Evolutionary conservation across 2,113 vertebrate species (phyloP).

Genomic region (Nothoprocta perdicaria): DNA sequence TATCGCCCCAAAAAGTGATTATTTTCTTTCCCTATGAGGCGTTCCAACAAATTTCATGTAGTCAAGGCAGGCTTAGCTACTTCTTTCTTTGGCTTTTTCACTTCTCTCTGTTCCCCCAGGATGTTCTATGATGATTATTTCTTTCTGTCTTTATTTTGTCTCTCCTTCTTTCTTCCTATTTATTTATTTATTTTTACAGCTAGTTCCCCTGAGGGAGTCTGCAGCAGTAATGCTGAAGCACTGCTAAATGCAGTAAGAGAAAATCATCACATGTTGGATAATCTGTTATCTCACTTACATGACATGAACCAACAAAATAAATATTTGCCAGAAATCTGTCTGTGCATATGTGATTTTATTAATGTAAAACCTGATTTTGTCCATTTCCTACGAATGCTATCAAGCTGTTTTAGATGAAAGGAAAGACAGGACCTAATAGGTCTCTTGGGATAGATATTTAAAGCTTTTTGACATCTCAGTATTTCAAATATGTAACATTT

Average conservation of each 20-base stretch:
- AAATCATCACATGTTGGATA: slow-evolving; percentile 61
- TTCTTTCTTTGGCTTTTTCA: slow-evolving; percentile 71
- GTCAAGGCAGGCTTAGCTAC: slow-evolving; percentile 39
- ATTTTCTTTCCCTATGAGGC: slow-evolving; percentile 65
- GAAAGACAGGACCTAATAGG: neutral
- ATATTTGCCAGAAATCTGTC: neutral
- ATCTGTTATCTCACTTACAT: slow-evolving; percentile 32
- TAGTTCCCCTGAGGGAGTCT: slow-evolving; percentile 15
- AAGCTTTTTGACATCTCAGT: neutral
- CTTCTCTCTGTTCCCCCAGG: slow-evolving; percentile 68
- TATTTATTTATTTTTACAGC: slow-evolving; percentile 3
- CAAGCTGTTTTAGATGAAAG: neutral
- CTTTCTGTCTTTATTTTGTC: slow-evolving; percentile 72
- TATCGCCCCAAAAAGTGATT: slow-evolving; percentile 64
- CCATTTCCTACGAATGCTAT: neutral
- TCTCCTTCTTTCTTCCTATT: slow-evolving; percentile 21
- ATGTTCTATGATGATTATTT: slow-evolving; percentile 74
- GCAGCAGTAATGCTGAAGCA: slow-evolving; percentile 27
- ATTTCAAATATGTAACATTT: neutral
- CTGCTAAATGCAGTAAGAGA: slow-evolving; percentile 61
- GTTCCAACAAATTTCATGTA: slow-evolving; percentile 65
- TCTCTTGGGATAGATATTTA: neutral
- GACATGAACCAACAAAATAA: slow-evolving; percentile 17
- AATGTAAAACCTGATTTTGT: slow-evolving; percentile 46
- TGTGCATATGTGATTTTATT: slow-evolving; percentile 20